These are phyloP conservation scores for Porites australiensis DNA, from an alignment of 64 coral and sea anemone genomes.

Conservation along the genomic window DNA sequence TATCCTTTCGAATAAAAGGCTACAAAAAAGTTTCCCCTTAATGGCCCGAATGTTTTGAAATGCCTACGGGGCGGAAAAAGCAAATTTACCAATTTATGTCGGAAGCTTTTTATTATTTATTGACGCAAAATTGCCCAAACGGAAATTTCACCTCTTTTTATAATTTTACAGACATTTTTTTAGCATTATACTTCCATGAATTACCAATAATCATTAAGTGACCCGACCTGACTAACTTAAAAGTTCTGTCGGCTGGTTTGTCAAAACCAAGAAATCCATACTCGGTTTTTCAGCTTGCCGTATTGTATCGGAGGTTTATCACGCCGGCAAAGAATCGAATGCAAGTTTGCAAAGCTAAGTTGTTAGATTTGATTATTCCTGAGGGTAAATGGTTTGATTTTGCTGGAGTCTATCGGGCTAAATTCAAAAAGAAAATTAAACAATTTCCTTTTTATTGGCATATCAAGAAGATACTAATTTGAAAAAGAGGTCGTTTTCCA, in stretches of 20 bases:
- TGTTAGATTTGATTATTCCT: slow-evolving; percentile 29
- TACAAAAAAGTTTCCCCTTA: slow-evolving; percentile 2
- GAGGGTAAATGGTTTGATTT: slow-evolving; percentile 21
- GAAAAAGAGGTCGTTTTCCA: neutral
- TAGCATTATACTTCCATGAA: slow-evolving; percentile 57
- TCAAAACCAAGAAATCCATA: neutral
- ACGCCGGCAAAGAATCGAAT: neutral
- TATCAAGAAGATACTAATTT: neutral
- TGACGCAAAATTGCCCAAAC: slow-evolving; percentile 43
- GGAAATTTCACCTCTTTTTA: slow-evolving; percentile 55
- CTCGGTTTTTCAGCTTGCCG: neutral
- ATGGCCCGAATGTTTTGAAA: slow-evolving; percentile 15
- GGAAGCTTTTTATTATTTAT: slow-evolving; percentile 23
- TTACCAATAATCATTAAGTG: slow-evolving; percentile 63
- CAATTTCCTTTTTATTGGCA: neutral
- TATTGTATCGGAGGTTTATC: slow-evolving; percentile 12
- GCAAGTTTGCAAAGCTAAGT: neutral
- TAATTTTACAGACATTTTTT: slow-evolving; percentile 36
- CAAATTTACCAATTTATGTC: slow-evolving; percentile 38
- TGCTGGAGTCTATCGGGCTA: neutral
- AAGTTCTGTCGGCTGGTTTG: neutral
- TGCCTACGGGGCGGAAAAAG: slow-evolving; percentile 8
- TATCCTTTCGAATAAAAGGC: neutral
- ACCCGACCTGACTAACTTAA: slow-evolving; percentile 33
- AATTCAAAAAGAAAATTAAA: slow-evolving; percentile 6